Evolutionary conservation across 2,797 vertebrate species (phyloP).

Genomic region (Sebastes cheni): DNA sequence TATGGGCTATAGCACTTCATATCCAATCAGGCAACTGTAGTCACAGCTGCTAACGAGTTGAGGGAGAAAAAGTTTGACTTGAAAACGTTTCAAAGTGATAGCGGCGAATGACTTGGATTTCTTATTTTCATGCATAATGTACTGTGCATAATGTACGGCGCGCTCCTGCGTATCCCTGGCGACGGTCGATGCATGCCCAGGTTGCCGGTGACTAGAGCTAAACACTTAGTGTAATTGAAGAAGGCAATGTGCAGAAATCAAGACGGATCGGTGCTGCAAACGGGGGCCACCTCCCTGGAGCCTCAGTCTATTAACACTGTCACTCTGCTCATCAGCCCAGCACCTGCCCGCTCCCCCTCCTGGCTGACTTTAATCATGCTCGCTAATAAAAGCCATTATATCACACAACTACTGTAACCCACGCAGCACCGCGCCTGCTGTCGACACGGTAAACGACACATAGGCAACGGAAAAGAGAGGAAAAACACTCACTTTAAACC

Average conservation of each 20-base stretch:
- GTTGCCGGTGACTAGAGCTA: conserved; percentile 69
- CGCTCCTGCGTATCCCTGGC: conserved; percentile 19
- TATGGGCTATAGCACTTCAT: conserved; percentile 52
- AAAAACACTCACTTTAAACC: conserved; percentile 28
- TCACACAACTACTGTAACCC: conserved; percentile 73
- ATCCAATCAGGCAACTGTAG: conserved; percentile 45
- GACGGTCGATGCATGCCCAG: conserved; percentile 33
- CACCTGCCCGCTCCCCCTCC: conserved; percentile 79
- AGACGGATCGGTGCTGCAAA: conserved; percentile 80
- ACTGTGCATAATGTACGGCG: conserved; percentile 23
- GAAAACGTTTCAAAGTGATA: conserved; percentile 26
- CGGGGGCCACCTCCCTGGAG: conserved; percentile 80
- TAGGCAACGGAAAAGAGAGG: conserved; percentile 6
- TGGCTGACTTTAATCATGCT: conserved; percentile 79
- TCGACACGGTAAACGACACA: conserved; percentile 50
- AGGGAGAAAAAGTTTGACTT: conserved; percentile 20
- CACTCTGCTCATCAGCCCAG: conserved; percentile 83
- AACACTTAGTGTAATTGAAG: conserved; percentile 83
- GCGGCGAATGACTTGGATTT: conserved; percentile 26
- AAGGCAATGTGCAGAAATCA: conserved; percentile 83
- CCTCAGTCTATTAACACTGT: conserved; percentile 83
- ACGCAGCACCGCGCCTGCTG: conserved; percentile 62
- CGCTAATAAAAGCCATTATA: conserved; percentile 83
- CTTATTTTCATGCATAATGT: conserved; percentile 52
- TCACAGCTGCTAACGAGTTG: conserved; percentile 35